Conservation (phyloP, 1,140 invertebrate species). For the Caenorhabditis briggsae region DNA sequence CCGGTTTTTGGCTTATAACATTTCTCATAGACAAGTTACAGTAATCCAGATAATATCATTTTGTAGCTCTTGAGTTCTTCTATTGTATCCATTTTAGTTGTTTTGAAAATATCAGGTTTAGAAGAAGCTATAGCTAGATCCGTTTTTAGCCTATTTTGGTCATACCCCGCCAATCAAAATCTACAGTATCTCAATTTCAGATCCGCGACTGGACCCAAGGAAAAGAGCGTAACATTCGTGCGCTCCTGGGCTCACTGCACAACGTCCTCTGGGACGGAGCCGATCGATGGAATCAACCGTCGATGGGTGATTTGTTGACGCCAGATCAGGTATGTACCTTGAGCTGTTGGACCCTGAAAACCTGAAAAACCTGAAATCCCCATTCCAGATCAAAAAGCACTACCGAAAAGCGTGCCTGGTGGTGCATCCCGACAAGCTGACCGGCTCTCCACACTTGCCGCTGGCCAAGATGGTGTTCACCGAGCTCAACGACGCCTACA, state of each 20-base stretch:
- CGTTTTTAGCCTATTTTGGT: too few species aligned
- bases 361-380: not conserved
- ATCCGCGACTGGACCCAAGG: conserved; percentile 89
- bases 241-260: conserved; percentile 92
- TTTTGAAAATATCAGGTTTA: too few species aligned
- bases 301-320: conserved; percentile 93
- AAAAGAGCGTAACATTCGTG: conserved; percentile 95
- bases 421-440: conserved; percentile 94
- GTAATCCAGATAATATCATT: too few species aligned
- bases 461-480: conserved; percentile 95
- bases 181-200: conserved; percentile 68
- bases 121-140: too few species aligned
- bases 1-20: too few species aligned
- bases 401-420: conserved; percentile 95
- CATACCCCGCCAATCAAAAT: too few species aligned
- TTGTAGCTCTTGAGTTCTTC: too few species aligned
- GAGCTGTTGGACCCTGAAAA: not conserved
- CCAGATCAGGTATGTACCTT: conserved; percentile 84
- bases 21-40: too few species aligned
- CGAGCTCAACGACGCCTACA: conserved; percentile 94
- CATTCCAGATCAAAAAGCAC: conserved; percentile 84
- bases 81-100: too few species aligned
- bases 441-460: conserved; percentile 79
- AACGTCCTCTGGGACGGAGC: conserved; percentile 93
- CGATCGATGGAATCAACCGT: conserved; percentile 87